Evolutionary conservation across 2,113 vertebrate genomes (phyloP), one percentile per base, ranked within the genome.

Genomic region (Actenoides hombroni): DNA sequence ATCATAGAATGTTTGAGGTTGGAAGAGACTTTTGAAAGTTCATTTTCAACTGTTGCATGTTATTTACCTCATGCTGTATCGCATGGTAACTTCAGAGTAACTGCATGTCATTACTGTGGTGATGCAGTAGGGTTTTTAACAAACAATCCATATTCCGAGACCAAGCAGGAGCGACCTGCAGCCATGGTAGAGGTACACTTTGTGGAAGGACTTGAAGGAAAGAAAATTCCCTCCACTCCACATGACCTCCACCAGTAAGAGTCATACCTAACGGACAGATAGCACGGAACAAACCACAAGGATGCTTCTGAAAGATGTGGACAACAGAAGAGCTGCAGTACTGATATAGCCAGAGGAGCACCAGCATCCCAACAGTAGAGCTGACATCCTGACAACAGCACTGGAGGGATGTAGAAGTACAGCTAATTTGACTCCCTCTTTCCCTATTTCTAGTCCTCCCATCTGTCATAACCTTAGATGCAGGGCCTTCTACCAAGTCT

Each of bases 221-320:
- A 84, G 39, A 46, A 64, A 86, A 89, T 44, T 49, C 64, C 56
- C 64, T 61, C 31, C 3, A 13, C 12, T 25, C 19, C 37, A 19
- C 19, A 25, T 31, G 17, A 15, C 2, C 20, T 37, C 44, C 49
- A 15, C 1, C 23, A 53, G 33, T 0, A 40, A 42, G 56, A 85
- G 60, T 35, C 17, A 31, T 3, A 35, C 33, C 49, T 18, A 4
- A 35, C 0, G 16, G 49, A 48, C 19, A 37, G 33, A 48, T 1
- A 56, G 40, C 14, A 14, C 0, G 3, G 44, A 39, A 68, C 13
- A 16, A 59, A 29, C 5, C 73, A 84, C 48, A 63, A 24, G 65
- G 15, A 31, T 31, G 54, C 13, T 31, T 7, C 2, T 2, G 12
- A 2, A n/a, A 84, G 35, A 9, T 10, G 37, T 2, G 16, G 46